A percentile compares a stretch with the other conserved stretches of the same genome.
Evolutionary conservation across 2,797 vertebrate species (phyloP).

Genomic region (Betta splendens): DNA sequence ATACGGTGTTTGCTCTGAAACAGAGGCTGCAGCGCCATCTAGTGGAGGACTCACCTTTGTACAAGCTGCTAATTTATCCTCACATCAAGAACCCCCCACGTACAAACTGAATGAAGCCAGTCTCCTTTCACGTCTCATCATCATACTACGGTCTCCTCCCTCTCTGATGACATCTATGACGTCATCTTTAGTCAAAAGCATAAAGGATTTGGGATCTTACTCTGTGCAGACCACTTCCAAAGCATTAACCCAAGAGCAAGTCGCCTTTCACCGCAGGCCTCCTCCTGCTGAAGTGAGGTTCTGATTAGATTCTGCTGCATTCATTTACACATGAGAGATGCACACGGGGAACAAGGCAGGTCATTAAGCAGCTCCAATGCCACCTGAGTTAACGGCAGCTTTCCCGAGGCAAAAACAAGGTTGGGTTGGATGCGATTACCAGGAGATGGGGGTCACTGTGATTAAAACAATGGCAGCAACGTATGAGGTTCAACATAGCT

Average conservation of each 20-base stretch:
- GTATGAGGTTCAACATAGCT: too few relatives aligned
- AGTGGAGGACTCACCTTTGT: slow-evolving; percentile 46
- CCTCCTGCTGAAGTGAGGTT: slow-evolving; percentile 34
- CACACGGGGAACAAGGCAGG: slow-evolving; percentile 19
- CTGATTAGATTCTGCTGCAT: slow-evolving; percentile 58
- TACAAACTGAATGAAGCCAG: not conserved
- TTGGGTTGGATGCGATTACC: slow-evolving; percentile 46
- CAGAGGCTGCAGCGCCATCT: slow-evolving; percentile 65
- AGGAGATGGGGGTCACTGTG: slow-evolving; percentile 49
- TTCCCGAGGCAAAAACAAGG: slow-evolving; percentile 34
- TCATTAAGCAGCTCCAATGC: slow-evolving; percentile 49
- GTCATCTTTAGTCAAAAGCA: too few relatives aligned
- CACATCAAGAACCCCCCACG: not conserved
- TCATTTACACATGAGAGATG: slow-evolving; percentile 56
- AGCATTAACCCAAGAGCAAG: slow-evolving; percentile 9
- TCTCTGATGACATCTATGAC: too few relatives aligned
- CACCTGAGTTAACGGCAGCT: slow-evolving; percentile 42
- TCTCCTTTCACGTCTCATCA: slow-evolving; percentile 1
- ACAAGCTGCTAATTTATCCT: not conserved
- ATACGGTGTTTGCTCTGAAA: slow-evolving; percentile 12
- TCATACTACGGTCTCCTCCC: too few relatives aligned
- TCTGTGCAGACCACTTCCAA: too few relatives aligned
- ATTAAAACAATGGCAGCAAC: slow-evolving; percentile 41
- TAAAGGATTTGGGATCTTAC: too few relatives aligned
- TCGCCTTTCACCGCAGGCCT: slow-evolving; percentile 29